Base-by-base conservation (phyloP, 1,140 invertebrate genomes). In the Leguminivora glycinivorella region DNA sequence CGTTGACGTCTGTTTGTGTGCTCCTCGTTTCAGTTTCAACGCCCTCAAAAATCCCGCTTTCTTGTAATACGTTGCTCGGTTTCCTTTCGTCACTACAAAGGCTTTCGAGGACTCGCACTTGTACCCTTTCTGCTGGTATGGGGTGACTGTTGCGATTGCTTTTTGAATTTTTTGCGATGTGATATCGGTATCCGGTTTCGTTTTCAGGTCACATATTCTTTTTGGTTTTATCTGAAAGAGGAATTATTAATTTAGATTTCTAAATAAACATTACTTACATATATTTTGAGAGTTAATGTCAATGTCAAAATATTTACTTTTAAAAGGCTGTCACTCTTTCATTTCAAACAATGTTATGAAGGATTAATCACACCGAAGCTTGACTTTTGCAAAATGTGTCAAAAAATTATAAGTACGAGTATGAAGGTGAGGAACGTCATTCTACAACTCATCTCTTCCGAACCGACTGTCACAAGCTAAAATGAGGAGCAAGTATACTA, bases 41-140 rank as follows among this genome's bases (percentile, higher is more conserved):
- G 14, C 84, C 91, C 76, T 95, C 94, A 77, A 95, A 95, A 70
- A 95, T 94, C 26, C 94, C 94, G 75, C 94, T 94, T 75, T 95
- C 94, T 81, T 94, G 94, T 22, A 95, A 81, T 70, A 90, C 72
- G 66, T 83, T 90, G 74, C 74, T 87, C 60, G 88, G 85, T 81
- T 92, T 89, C 69, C 83, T 79, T 66, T 88, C 88, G 60, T 91
- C 87, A 69, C 71, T 78, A 70, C 86, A 84, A 56, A 87, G 80
- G 76, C 82, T 87, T 74, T 91, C 85, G 22, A 87, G 78, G 89
- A 87, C 67, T 89, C 86, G 56, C 84, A 84, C 79, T 91, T 91
- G 75, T 86, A 85, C 4, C 83, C 84, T 75, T 90, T 89, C 75
- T 92, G 92, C 69, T 92, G 89, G 73, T 92, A 92, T 4, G 90